Evolutionary conservation across 2,888 invertebrate species (phyloP).

Genomic region (Ethmia dodecea): DNA sequence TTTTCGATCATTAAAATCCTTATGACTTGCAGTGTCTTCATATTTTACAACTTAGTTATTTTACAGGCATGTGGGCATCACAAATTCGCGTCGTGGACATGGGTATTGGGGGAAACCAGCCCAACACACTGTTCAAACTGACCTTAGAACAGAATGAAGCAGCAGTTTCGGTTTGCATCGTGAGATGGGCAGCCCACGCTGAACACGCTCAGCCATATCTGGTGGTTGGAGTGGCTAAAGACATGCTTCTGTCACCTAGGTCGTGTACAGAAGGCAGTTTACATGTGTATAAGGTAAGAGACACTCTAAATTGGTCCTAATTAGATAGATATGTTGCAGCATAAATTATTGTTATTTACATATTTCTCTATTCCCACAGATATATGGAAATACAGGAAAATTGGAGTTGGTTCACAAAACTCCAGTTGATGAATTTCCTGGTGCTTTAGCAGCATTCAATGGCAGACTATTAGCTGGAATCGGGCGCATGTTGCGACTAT

Average conservation of each 20-base stretch:
- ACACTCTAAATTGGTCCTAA: background rate
- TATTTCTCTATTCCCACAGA: no score
- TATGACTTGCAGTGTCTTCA: background rate
- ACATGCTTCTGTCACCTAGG: slow-evolving; percentile 92
- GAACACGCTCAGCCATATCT: slow-evolving; percentile 70
- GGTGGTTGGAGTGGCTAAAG: slow-evolving; percentile 95
- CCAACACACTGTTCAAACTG: slow-evolving; percentile 86
- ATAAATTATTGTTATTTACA: no score
- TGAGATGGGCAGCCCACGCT: slow-evolving; percentile 83
- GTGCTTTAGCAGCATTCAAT: slow-evolving; percentile 93
- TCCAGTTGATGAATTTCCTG: slow-evolving; percentile 93
- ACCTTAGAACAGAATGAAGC: slow-evolving; percentile 97
- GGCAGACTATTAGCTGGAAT: slow-evolving; percentile 95
- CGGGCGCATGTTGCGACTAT: slow-evolving; percentile 93
- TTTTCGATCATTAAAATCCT: background rate
- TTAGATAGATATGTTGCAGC: no score
- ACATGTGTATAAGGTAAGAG: slow-evolving; percentile 86
- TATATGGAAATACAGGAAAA: slow-evolving; percentile 86
- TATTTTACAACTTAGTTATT: background rate
- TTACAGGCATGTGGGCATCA: slow-evolving; percentile 95
- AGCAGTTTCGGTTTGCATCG: slow-evolving; percentile 91
- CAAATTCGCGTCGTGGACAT: slow-evolving; percentile 92
- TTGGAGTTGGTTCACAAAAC: slow-evolving; percentile 97
- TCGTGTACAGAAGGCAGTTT: slow-evolving; percentile 89
- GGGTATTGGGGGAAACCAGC: slow-evolving; percentile 75